Evolutionary conservation across 1,140 invertebrate genomes (phyloP).

Genomic region (Schlechtendalia chinensis): DNA sequence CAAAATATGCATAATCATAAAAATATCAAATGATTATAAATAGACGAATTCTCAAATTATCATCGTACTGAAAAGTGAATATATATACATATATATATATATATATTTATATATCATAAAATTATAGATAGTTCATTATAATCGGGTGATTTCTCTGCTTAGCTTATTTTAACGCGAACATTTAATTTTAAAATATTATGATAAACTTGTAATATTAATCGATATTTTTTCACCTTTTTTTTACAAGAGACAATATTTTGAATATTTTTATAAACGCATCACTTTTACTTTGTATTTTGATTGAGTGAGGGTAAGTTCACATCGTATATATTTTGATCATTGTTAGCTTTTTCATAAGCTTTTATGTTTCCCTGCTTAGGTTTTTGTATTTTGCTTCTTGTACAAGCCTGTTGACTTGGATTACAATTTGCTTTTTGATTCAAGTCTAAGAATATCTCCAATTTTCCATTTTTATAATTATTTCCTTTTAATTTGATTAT

Average conservation of each 20-base stretch:
- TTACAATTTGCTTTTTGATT: conserved; percentile 39
- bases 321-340: conserved; percentile 33
- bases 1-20: background rate
- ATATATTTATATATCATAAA: too few species aligned
- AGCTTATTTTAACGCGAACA: conserved; percentile 22
- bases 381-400: conserved; percentile 44
- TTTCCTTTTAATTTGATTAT: conserved; percentile 8
- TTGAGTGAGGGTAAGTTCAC: conserved; percentile 47
- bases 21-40: background rate
- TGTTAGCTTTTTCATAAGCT: conserved; percentile 34
- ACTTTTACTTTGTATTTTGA: conserved; percentile 36
- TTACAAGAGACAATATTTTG: background rate
- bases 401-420: conserved; percentile 12
- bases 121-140: background rate
- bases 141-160: conserved; percentile 14
- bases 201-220: background rate
- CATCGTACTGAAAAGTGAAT: background rate
- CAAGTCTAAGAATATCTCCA: conserved; percentile 19
- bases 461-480: conserved; percentile 23
- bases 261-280: background rate
- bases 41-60: background rate
- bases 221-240: background rate
- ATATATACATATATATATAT: too few species aligned
- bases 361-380: conserved; percentile 36
- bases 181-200: background rate